Evolutionary conservation across 2,888 invertebrate genomes (phyloP).

Genomic region (Pristionchus entomophagus): DNA sequence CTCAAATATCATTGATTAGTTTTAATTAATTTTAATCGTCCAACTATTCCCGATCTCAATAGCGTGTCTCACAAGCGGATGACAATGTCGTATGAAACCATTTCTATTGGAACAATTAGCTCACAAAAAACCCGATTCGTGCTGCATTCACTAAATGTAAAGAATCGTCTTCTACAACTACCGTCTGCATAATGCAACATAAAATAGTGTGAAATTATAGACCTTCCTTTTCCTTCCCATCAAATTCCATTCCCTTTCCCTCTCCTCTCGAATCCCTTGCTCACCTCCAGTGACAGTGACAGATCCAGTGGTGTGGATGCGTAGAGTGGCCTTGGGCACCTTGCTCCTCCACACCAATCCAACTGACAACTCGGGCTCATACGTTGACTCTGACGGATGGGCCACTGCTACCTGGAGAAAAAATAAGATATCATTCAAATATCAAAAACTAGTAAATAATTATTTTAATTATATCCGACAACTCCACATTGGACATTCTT

Average conservation of each 20-base stretch:
- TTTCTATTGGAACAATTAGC: neutral
- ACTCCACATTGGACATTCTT: too few species aligned
- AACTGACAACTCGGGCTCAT: slow-evolving; percentile 74
- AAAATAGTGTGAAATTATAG: neutral
- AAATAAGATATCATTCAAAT: neutral
- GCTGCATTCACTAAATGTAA: neutral
- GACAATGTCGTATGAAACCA: neutral
- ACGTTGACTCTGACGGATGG: slow-evolving; percentile 65
- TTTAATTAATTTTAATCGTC: too few species aligned
- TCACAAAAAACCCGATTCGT: neutral
- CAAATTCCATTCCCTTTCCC: neutral
- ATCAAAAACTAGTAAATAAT: neutral
- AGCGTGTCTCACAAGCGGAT: too few species aligned
- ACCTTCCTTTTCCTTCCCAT: too few species aligned
- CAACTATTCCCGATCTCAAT: neutral
- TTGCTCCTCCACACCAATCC: slow-evolving; percentile 72
- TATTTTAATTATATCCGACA: too few species aligned
- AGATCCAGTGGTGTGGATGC: slow-evolving; percentile 75
- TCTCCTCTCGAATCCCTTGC: too few species aligned
- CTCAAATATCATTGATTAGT: slow-evolving; percentile 53
- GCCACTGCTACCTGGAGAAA: slow-evolving; percentile 61
- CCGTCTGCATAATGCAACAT: too few species aligned
- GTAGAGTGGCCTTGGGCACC: slow-evolving; percentile 72
- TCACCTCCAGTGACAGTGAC: slow-evolving; percentile 75
- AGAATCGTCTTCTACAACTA: too few species aligned